These are phyloP conservation scores for Drosophila kambysellisi DNA, from an alignment of 2,888 invertebrate genomes.

Conservation along the genomic window DNA sequence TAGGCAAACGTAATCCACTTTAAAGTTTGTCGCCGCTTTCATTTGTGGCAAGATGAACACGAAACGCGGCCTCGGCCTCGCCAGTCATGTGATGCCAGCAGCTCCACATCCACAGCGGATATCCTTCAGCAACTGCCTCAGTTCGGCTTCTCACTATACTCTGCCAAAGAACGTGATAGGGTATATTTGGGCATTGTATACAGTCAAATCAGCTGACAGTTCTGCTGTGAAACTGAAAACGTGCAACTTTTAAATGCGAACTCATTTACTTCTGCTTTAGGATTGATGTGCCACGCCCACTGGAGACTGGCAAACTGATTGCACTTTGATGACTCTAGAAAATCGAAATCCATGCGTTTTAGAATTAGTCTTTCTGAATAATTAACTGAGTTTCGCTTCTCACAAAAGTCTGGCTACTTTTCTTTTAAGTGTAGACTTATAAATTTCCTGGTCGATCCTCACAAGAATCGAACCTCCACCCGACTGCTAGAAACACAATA, in stretches of 20 bases:
- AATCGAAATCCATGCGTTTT: too few relatives aligned
- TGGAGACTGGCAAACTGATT: not conserved
- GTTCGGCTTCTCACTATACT: conserved; percentile 5
- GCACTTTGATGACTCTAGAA: not conserved
- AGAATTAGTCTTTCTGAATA: too few relatives aligned
- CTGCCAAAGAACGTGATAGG: not conserved
- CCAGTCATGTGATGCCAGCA: conserved; percentile 56
- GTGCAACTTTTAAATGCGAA: not conserved
- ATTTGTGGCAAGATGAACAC: conserved; percentile 66
- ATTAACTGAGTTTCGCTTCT: too few relatives aligned
- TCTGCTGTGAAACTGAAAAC: not conserved
- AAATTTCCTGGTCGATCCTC: not conserved
- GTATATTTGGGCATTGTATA: not conserved
- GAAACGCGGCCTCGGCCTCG: conserved; percentile 60
- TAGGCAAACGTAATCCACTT: conserved; percentile 79
- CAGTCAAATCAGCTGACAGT: not conserved
- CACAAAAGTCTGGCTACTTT: too few relatives aligned
- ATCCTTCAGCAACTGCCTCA: conserved; percentile 60
- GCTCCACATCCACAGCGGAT: conserved; percentile 72
- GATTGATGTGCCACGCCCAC: not conserved
- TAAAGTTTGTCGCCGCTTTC: conserved; percentile 78
- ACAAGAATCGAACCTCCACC: not conserved
- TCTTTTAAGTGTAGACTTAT: not conserved
- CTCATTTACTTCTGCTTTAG: not conserved
- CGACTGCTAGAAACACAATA: not conserved